These are phyloP conservation scores for Eucera pruinosa DNA, from an alignment of 2,888 invertebrate species.

Conservation along the genomic window DNA sequence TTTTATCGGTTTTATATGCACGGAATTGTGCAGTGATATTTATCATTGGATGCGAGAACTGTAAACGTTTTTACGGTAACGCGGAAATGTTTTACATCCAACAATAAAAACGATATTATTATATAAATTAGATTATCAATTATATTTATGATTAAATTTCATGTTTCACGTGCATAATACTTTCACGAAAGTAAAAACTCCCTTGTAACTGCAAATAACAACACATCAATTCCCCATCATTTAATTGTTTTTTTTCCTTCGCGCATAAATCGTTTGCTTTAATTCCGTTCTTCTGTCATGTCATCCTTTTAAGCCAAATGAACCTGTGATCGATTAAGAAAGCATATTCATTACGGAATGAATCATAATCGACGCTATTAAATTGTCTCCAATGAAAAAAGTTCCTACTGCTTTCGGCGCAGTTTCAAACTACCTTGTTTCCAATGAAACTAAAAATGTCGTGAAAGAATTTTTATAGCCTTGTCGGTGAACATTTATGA, in stretches of 20 bases:
- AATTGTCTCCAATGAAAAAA: neutral
- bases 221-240: neutral
- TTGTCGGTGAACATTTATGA: neutral
- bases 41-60: neutral
- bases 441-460: neutral
- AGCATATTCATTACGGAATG: no score
- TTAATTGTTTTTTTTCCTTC: neutral
- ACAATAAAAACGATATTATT: constrained; percentile 12
- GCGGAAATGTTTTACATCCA: neutral
- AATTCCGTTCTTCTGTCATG: neutral
- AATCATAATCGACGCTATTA: neutral
- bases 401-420: neutral
- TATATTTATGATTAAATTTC: constrained; percentile 11
- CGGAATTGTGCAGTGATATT: constrained; percentile 6
- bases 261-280: neutral
- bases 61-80: constrained; percentile 9
- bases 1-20: constrained; percentile 52
- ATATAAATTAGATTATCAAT: constrained; percentile 4
- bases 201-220: neutral
- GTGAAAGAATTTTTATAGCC: neutral
- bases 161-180: neutral
- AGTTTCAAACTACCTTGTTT: no score
- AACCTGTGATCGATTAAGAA: no score
- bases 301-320: neutral
- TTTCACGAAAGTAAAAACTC: constrained; percentile 9